Percentiles rank a stretch among this genome's conserved stretches.
phyloP scores from a whole-genome alignment of 2,113 vertebrate genomes.

The Piliocolobus tephrosceles region DNA sequence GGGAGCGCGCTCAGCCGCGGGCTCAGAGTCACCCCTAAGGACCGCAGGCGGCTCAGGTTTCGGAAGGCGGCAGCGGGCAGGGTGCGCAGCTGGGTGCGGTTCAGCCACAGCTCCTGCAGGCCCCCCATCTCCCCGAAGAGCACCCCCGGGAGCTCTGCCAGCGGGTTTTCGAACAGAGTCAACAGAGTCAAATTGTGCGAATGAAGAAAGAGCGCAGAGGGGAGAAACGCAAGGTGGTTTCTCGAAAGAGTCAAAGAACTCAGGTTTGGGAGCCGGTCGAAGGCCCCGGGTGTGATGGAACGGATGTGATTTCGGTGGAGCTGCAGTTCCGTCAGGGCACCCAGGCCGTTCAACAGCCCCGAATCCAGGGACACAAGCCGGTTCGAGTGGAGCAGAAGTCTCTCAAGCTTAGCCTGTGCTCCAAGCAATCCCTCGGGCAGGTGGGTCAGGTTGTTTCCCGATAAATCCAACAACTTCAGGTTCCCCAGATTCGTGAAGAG shows the following conservation, averaged over 20 bases:
- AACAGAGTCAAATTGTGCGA: slow-evolving; percentile 84
- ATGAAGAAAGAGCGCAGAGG: slow-evolving; percentile 87
- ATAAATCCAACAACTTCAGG: slow-evolving; percentile 87
- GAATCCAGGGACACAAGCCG: slow-evolving; percentile 82
- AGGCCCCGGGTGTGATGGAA: slow-evolving; percentile 83
- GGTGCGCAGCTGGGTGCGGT: slow-evolving; percentile 86
- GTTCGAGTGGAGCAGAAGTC: slow-evolving; percentile 87
- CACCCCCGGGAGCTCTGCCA: slow-evolving; percentile 86
- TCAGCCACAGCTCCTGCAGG: slow-evolving; percentile 87
- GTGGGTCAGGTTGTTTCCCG: slow-evolving; percentile 85
- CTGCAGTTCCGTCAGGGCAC: slow-evolving; percentile 84
- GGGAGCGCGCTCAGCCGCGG: slow-evolving; percentile 85
- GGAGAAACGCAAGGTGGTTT: slow-evolving; percentile 86
- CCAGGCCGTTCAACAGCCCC: slow-evolving; percentile 83
- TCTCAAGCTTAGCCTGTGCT: slow-evolving; percentile 82
- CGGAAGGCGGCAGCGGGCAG: slow-evolving; percentile 89
- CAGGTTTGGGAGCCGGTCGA: slow-evolving; percentile 86
- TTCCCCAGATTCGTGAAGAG: slow-evolving; percentile 84
- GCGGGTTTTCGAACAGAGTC: slow-evolving; percentile 89
- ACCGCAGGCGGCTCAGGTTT: slow-evolving; percentile 88
- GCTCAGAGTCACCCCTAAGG: slow-evolving; percentile 86
- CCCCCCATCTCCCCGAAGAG: slow-evolving; percentile 90
- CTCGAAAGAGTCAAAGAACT: slow-evolving; percentile 82
- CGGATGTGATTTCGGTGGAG: slow-evolving; percentile 86
- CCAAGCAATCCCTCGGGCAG: slow-evolving; percentile 86